Base-by-base conservation (phyloP, 2,888 invertebrate genomes). In the Eristalinus sepulchralis region DNA sequence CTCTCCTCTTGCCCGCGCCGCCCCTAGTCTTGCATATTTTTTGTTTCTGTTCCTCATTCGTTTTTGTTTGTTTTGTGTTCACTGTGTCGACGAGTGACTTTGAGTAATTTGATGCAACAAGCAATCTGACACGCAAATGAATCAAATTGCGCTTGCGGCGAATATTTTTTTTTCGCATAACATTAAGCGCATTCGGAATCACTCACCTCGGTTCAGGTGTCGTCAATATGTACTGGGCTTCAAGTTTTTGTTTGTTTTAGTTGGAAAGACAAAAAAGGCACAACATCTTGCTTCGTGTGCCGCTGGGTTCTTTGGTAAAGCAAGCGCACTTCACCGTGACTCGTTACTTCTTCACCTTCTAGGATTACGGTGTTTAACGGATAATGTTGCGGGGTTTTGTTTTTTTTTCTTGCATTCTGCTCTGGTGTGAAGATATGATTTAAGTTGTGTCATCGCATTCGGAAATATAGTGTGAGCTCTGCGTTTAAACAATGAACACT, bases 121-220 rank as follows among this genome's bases (percentile, higher is more conserved):
- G 76, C 67, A 81, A 81, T 72, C 59, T 81, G 81, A 85, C 76
- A 77, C 80, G 72, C 57, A 72, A 72, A 22, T 36, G 72, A 72
- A 36, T 72, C 47, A 68, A 76, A 81, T 77, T 81, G 76, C 77
- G 75, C 84, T 81, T 85, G 72, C 36, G 84, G 84, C 76, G 76
- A 68, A 77, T 71, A 34, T 68, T 80, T 68, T 70, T 9, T 10
- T 71, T 62, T 36, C 60, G 39, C 24, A 11, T 22, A 66, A 57
- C 79, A 57, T 47, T 47, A 47, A 47, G 47, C 47, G 47, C 47
- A 47, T 47, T 47, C 47, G 47, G 72, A 78, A 47, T 53, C 72
- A 72, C 70, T 75, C 53, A 53, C 66, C 53, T 72, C 59, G 59
- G 67, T 57, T 81, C 67, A 68, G 76, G 77, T 85, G 76, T 81